These are phyloP conservation scores for Microcebus tavaratra DNA, from an alignment of 2,113 vertebrate genomes.

Conservation along the genomic window DNA sequence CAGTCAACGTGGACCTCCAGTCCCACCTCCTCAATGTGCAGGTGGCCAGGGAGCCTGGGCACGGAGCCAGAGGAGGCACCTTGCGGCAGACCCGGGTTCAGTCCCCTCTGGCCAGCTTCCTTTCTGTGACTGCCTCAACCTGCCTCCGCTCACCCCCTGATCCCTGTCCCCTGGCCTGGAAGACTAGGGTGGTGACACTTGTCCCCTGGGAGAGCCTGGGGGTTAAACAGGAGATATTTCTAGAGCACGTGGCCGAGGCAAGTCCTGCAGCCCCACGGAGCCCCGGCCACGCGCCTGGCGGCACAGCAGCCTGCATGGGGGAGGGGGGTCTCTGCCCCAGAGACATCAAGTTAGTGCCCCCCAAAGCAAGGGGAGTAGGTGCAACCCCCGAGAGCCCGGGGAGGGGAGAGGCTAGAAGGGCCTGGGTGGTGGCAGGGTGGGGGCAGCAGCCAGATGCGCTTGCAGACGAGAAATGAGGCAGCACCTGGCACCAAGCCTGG, in stretches of 20 bases:
- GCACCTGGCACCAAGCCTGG: too few relatives aligned
- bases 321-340: not conserved
- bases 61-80: rapidly evolving
- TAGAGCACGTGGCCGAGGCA: rapidly evolving
- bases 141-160: not conserved
- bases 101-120: not conserved
- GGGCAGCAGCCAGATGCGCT: too few relatives aligned
- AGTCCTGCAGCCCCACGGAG: not conserved
- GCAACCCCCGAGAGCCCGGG: not conserved
- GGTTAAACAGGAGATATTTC: too few relatives aligned
- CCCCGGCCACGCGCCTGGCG: not conserved
- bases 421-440: too few relatives aligned
- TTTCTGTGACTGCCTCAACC: rapidly evolving
- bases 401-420: too few relatives aligned
- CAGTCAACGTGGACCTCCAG: not conserved
- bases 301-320: rapidly evolving
- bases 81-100: not conserved
- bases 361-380: not conserved
- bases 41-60: rapidly evolving
- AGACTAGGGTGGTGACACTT: not conserved
- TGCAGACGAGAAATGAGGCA: too few relatives aligned
- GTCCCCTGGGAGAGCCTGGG: rapidly evolving
- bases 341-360: not conserved
- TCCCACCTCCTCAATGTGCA: rapidly evolving
- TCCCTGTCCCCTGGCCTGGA: too few relatives aligned